Conservation (phyloP, 2,113 vertebrate genomes). For the Panthera uncia region DNA sequence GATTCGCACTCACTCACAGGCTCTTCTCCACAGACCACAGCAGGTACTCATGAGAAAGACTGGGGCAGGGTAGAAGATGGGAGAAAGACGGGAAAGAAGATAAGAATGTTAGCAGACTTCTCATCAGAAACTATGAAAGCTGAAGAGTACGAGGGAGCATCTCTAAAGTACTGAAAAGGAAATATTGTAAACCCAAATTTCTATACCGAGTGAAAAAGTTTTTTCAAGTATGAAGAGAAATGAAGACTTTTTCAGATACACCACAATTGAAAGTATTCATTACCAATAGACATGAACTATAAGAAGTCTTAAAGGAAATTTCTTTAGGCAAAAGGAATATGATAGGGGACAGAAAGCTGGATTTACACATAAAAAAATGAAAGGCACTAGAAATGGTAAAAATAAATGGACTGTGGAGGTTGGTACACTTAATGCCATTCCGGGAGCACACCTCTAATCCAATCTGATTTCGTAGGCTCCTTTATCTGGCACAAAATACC, state of each 20-base stretch:
- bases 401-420: background rate
- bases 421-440: background rate
- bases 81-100: background rate
- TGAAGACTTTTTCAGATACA: background rate
- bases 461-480: background rate
- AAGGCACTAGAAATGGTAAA: background rate
- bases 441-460: background rate
- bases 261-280: background rate
- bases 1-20: background rate
- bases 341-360: background rate
- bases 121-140: background rate
- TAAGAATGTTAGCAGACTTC: background rate
- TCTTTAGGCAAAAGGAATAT: background rate
- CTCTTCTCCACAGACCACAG: background rate
- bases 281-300: background rate
- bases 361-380: background rate
- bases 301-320: background rate
- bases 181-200: background rate
- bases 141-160: background rate
- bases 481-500: background rate
- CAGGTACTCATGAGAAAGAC: background rate
- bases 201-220: background rate
- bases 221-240: background rate
- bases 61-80: background rate
- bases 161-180: background rate